Evolutionary conservation across 1,140 invertebrate species (phyloP), one percentile per base, ranked within the genome.

Genomic region (Drosophila busckii): DNA sequence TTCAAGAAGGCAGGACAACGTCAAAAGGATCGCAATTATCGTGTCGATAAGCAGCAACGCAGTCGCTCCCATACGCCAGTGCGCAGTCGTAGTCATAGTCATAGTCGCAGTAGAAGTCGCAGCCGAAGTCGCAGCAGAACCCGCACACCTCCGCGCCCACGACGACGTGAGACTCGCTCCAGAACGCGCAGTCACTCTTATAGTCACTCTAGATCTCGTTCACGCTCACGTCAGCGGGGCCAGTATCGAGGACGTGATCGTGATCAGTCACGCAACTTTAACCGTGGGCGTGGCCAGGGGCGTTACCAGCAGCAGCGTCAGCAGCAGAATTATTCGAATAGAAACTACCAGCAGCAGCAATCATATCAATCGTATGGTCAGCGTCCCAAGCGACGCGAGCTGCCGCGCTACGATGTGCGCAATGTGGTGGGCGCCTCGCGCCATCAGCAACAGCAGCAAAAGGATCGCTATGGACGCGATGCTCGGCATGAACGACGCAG

Each of bases 1-100:
- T 97, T 96, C 88, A 96, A 95, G 67, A 95, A 95, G 84, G 88
- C 94, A 1, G 93, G 93, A 5, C 95, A 94, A 73, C 93, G 88
- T 61, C 92, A 91, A 3, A 95, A 95, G 78, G 94, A 94, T 58
- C 88, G 95, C 41, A 95, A 94, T 69, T 97, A 96, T 73, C 89
- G 95, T 0, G 93, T 93, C 28, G 92, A 93, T 35, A 88, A 87
- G 62, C 70, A 84, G 63, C 59, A 62, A n/a, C 69, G 66, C 38
- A 59, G 59, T 15, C 44, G 50, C 5, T 66, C 67, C 0, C 49
- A 42, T 7, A 15, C 42, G 0, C 9, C 31, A 38, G n/a, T 37
- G 37, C 3, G 26, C 20, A 38, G 56, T 20, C 49, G 13, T 2
- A 45, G 41, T 7, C 44, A 19, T 3, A 60, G 38, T 10, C 23